Percentiles rank a stretch among this genome's conserved stretches.
These are phyloP conservation scores for Andrena camellia DNA, from an alignment of 2,888 invertebrate species.

Conservation along the genomic window DNA sequence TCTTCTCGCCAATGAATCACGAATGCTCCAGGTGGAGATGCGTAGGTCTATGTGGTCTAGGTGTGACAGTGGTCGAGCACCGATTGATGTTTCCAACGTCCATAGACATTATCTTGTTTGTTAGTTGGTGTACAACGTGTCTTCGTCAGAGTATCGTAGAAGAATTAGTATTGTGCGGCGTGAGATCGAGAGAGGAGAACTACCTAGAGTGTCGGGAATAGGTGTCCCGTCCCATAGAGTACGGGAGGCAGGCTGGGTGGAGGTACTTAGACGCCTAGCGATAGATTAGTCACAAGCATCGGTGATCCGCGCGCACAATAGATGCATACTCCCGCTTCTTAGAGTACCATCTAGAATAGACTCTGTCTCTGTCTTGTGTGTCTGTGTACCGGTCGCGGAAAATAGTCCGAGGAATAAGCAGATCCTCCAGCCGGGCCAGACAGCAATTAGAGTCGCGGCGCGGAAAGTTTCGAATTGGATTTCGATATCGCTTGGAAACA, in stretches of 20 bases:
- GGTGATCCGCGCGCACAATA: slow-evolving; percentile 21
- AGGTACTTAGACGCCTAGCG: slow-evolving; percentile 42
- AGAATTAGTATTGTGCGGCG: slow-evolving; percentile 37
- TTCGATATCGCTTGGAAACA: background rate
- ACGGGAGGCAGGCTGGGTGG: slow-evolving; percentile 30
- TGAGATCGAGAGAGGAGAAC: slow-evolving; percentile 34
- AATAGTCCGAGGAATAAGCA: background rate
- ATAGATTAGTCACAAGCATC: slow-evolving; percentile 55
- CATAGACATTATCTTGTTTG: slow-evolving; percentile 18
- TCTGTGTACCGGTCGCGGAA: background rate
- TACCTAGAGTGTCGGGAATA: slow-evolving; percentile 41
- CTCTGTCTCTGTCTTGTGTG: slow-evolving; percentile 20
- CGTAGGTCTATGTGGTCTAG: slow-evolving; percentile 34
- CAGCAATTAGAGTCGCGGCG: background rate
- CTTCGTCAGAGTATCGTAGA: slow-evolving; percentile 45
- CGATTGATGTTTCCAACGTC: slow-evolving; percentile 36
- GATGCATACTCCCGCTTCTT: slow-evolving; percentile 73
- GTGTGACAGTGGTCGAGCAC: slow-evolving; percentile 41
- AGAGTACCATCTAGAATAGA: slow-evolving; percentile 62
- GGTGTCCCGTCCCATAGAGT: slow-evolving; percentile 48
- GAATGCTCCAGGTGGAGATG: slow-evolving; percentile 24
- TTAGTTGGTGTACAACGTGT: slow-evolving; percentile 42
- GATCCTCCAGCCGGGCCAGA: background rate
- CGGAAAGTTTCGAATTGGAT: background rate
- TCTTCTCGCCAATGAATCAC: background rate